These are phyloP conservation scores for Galeopterus variegatus DNA, from an alignment of 2,113 vertebrate species.

Conservation along the genomic window DNA sequence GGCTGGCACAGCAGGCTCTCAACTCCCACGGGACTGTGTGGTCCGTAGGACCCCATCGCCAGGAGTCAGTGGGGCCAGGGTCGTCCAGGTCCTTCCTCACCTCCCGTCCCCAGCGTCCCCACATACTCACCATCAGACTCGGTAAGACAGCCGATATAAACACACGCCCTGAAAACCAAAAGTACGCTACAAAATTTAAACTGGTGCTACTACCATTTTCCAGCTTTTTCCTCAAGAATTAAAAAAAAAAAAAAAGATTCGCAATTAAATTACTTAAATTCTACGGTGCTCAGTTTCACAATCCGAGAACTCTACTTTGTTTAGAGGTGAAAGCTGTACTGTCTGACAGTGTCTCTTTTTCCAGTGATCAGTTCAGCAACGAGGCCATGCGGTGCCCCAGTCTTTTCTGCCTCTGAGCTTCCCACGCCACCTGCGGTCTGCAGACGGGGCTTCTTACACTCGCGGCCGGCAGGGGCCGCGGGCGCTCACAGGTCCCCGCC, in stretches of 20 bases:
- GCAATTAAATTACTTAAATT: constrained; percentile 80
- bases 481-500: constrained; percentile 74
- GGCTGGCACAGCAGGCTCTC: no score
- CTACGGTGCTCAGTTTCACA: constrained; percentile 68
- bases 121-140: neutral
- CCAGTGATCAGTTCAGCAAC: constrained; percentile 58
- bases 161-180: constrained; percentile 49
- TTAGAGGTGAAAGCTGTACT: neutral
- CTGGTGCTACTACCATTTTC: constrained; percentile 57
- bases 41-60: no score
- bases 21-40: neutral
- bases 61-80: neutral
- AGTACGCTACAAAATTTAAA: constrained; percentile 34
- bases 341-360: neutral
- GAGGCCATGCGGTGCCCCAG: neutral
- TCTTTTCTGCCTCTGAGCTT: neutral
- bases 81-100: neutral
- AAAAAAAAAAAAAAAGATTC: constrained; percentile 30
- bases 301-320: constrained; percentile 55
- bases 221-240: constrained; percentile 73
- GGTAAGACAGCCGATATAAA: neutral
- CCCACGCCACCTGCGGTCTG: neutral
- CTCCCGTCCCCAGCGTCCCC: neutral
- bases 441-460: neutral
- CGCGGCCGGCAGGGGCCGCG: neutral